These are phyloP conservation scores for Lepisosteus oculatus DNA, from an alignment of 2,113 vertebrate species.

Conservation along the genomic window DNA sequence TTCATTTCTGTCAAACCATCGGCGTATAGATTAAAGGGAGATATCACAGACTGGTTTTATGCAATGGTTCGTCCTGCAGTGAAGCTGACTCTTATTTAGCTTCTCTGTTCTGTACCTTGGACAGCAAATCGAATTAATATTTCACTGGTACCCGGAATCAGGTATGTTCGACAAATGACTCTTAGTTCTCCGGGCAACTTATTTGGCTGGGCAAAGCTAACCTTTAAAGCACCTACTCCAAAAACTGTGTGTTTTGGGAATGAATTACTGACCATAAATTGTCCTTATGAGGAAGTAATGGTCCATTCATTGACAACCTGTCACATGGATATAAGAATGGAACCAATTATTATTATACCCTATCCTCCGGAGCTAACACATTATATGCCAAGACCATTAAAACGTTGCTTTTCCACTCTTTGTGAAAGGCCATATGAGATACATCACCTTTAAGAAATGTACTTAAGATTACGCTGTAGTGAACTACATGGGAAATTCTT, in stretches of 20 bases:
- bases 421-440: neutral
- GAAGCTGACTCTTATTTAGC: neutral
- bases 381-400: neutral
- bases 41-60: conserved; percentile 1
- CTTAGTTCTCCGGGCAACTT: neutral
- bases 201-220: neutral
- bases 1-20: neutral
- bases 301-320: conserved; percentile 18
- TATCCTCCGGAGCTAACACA: neutral
- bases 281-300: conserved; percentile 1
- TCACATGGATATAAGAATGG: conserved; percentile 7
- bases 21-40: conserved; percentile 13
- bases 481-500: too few relatives aligned
- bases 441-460: neutral
- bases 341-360: neutral
- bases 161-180: neutral
- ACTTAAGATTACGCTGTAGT: too few relatives aligned
- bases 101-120: neutral
- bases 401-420: neutral
- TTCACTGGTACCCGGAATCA: neutral
- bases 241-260: neutral
- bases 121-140: neutral
- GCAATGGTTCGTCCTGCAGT: neutral
- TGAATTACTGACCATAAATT: neutral
- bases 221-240: neutral